Evolutionary conservation across 2,888 invertebrate species (phyloP).

Genomic region (Ophion ellenae): DNA sequence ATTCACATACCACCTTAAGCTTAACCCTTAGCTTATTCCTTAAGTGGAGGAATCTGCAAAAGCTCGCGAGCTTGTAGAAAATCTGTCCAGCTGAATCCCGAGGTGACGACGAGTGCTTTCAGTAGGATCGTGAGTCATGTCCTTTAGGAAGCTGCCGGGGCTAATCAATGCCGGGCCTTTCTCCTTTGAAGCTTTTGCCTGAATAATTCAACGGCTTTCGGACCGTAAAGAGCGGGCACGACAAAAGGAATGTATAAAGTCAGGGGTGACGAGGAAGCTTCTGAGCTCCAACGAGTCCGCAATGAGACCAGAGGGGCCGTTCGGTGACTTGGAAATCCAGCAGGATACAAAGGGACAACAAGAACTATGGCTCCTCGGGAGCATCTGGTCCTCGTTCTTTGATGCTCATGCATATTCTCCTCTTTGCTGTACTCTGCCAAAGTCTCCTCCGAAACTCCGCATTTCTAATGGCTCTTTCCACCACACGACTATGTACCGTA

Average conservation of each 20-base stretch:
- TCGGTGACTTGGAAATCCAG: neutral
- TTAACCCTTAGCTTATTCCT: slow-evolving; percentile 2
- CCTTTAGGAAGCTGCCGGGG: slow-evolving; percentile 43
- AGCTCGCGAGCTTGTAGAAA: slow-evolving; percentile 8
- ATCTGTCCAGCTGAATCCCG: neutral
- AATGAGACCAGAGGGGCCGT: neutral
- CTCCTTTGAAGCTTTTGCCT: slow-evolving; percentile 55
- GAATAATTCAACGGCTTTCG: slow-evolving; percentile 62
- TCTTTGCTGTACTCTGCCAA: neutral
- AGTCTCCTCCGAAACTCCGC: neutral
- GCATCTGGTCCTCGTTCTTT: slow-evolving; percentile 23
- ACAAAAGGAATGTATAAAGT: slow-evolving; percentile 44
- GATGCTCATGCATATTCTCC: slow-evolving; percentile 33
- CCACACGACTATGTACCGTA: neutral
- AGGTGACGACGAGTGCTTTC: slow-evolving; percentile 12
- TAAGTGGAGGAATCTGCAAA: neutral
- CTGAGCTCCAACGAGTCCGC: neutral
- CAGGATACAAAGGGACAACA: slow-evolving; percentile 24
- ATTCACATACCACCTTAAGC: slow-evolving; percentile 13
- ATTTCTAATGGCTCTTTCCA: neutral
- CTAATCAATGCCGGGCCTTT: slow-evolving; percentile 62
- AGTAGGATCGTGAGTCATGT: slow-evolving; percentile 35
- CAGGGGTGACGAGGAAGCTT: slow-evolving; percentile 2
- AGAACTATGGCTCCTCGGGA: slow-evolving; percentile 6
- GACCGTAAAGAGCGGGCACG: slow-evolving; percentile 16